Evolutionary conservation across 92 coral and sea anemone species (phyloP), one percentile per base, ranked within the genome.

Genomic region (Zoanthus sansibaricus): DNA sequence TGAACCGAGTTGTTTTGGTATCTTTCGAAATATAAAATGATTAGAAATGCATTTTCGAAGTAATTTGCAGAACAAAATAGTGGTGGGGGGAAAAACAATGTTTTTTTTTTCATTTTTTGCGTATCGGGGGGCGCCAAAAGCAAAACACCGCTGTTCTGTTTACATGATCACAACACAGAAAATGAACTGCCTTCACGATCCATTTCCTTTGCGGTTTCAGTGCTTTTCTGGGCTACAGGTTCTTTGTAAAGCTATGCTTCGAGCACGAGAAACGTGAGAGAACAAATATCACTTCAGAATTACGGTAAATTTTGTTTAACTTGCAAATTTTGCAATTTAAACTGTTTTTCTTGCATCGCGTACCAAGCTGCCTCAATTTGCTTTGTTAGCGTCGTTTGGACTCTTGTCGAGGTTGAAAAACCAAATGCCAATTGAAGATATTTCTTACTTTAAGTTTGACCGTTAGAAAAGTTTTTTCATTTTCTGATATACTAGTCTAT

Each of bases 161-260:
- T 80, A 80, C 67, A 12, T 66, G 75, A 47, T 64, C 75, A 66
- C 84, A 66, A 66, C 74, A 10, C 56, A 8, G 54, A 52, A 16
- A 2, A 3, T 37, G 13, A 42, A 56, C 59, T 61, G 66, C 51
- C 61, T 46, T 66, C 45, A 13, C 21, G 46, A 64, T 80, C 75
- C 66, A 80, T 66, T 66, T 80, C 85, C 85, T 66, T 80, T 80
- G 62, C 67, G 85, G 85, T 80, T 49, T 59, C 5, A 18, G 25
- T 30, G 21, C 21, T 80, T 64, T 64, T 80, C 74, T 42, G 85
- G 85, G 9, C 75, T 49, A 32, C 58, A 44, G 62, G 56, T 32
- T 21, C 13, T 13, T 21, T 66, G 68, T 8, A 12, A 7, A 37
- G 44, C n/a, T 1, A 33, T 59, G 18, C 21, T 16, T 47, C 20